Base-by-base conservation (phyloP, 2,797 vertebrate species). In the Limnodromus scolopaceus region DNA sequence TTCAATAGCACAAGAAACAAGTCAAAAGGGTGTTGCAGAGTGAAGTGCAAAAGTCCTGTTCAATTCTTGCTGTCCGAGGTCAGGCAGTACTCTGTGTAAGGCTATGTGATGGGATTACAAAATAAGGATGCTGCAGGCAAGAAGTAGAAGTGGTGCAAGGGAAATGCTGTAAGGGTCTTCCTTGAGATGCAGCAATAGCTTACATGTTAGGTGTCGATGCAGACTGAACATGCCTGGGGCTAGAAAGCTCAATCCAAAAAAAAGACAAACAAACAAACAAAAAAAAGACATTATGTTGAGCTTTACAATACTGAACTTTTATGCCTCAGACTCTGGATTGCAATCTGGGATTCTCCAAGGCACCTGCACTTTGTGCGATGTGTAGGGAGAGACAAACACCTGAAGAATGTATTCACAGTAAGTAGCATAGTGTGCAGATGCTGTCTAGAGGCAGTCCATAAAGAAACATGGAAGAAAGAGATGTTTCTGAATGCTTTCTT, bases 191-290 rank as follows among this genome's bases (percentile, higher is more conserved):
- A 90, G 58, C 49, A 46, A 39, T 32, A 64, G 51, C 19, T 84
- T 89, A 23, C 38, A 13, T 65, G 41, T 78, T 92, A 65, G 53
- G 27, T 72, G 65, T 90, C 0, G 2, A 65, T 88, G 72, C 34
- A 88, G 77, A 51, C 69, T 79, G 76, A 96, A 90, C 65, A 84
- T 58, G 92, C 87, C 96, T 92, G 69, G 27, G 89, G 89, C 83
- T 58, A 75, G 65, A 91, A 91, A 80, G 24, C 85, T 88, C 75
- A 82, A 79, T 82, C 16, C 1, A 53, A 53, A 63, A 61, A 64
- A 48, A 48, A 48, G 22, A 24, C 46, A 68, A 70, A 51, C 15
- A 18, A n/a, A n/a, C 41, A 41, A 14, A 18, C 32, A 39, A 25
- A 84, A 43, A 49, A 10, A 28, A 24, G 4, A 14, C 15, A 58